phyloP scores from a whole-genome alignment of 2,888 invertebrate genomes.

The Eudemis profundana region DNA sequence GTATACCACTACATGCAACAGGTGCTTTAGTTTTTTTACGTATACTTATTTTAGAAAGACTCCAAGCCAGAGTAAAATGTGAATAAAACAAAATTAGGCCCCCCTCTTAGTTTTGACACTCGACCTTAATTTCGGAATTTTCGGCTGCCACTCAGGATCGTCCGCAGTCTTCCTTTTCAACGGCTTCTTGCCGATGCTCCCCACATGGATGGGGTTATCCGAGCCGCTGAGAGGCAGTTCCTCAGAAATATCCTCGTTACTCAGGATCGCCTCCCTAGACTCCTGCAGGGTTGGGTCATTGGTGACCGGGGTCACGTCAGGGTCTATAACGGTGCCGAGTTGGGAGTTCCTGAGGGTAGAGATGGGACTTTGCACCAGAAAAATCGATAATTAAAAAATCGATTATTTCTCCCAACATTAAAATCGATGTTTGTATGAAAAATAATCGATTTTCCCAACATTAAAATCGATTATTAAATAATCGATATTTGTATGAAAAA shows the following conservation, averaged over 20 bases:
- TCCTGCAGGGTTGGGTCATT: slow-evolving; percentile 61
- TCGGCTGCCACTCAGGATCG: slow-evolving; percentile 42
- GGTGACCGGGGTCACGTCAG: slow-evolving; percentile 28
- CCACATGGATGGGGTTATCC: slow-evolving; percentile 58
- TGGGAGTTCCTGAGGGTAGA: neutral
- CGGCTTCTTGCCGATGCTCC: slow-evolving; percentile 52
- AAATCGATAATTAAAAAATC: too few species aligned
- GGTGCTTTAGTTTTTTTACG: too few species aligned
- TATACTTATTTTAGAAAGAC: too few species aligned
- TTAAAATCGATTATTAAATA: too few species aligned
- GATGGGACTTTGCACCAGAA: too few species aligned
- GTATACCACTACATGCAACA: too few species aligned
- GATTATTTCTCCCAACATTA: too few species aligned
- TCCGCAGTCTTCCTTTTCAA: slow-evolving; percentile 56
- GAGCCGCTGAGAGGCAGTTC: slow-evolving; percentile 57
- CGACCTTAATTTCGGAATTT: slow-evolving; percentile 44
- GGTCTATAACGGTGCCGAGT: neutral
- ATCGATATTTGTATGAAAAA: too few species aligned
- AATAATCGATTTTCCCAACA: too few species aligned
- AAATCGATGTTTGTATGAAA: too few species aligned
- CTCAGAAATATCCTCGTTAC: slow-evolving; percentile 51
- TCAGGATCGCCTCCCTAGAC: slow-evolving; percentile 61
- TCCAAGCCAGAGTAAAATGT: too few species aligned
- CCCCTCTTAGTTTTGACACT: slow-evolving; percentile 57
- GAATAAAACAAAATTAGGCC: neutral